Evolutionary conservation across 1,140 invertebrate species (phyloP).

Genomic region (Tetragonula clypearis): DNA sequence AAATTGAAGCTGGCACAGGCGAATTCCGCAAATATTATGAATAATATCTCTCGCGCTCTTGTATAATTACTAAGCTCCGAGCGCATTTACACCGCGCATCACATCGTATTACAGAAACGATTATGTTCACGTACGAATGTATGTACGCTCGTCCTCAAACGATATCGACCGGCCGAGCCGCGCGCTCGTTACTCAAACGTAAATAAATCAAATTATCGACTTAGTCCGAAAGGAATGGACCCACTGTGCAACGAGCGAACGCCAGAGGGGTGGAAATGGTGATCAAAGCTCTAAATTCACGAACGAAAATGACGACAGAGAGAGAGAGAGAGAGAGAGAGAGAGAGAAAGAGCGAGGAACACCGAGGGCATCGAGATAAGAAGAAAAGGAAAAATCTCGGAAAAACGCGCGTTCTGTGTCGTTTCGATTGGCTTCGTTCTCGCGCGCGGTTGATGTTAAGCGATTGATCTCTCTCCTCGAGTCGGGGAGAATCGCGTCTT

Average conservation of each 20-base stretch:
- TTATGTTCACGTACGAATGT: not conserved
- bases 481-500: slow-evolving; percentile 24
- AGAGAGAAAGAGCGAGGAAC: not conserved
- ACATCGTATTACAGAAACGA: slow-evolving; percentile 6
- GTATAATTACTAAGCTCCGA: slow-evolving; percentile 1
- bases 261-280: no score
- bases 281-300: not conserved
- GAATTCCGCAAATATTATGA: slow-evolving; percentile 6
- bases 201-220: slow-evolving; percentile 50
- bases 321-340: not conserved
- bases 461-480: no score
- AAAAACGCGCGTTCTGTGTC: slow-evolving; percentile 1
- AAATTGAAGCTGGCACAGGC: not conserved
- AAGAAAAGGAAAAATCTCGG: not conserved
- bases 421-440: slow-evolving; percentile 25
- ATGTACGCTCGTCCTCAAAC: not conserved
- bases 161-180: slow-evolving; percentile 24
- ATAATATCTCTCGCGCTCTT: not conserved
- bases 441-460: not conserved
- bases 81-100: not conserved
- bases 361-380: rapidly evolving
- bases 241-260: not conserved
- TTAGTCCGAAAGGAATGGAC: slow-evolving; percentile 11
- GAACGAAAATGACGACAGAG: not conserved
- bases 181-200: slow-evolving; percentile 21